Evolutionary conservation across 2,113 vertebrate species (phyloP).

Genomic region (Nothobranchius kuhntae): DNA sequence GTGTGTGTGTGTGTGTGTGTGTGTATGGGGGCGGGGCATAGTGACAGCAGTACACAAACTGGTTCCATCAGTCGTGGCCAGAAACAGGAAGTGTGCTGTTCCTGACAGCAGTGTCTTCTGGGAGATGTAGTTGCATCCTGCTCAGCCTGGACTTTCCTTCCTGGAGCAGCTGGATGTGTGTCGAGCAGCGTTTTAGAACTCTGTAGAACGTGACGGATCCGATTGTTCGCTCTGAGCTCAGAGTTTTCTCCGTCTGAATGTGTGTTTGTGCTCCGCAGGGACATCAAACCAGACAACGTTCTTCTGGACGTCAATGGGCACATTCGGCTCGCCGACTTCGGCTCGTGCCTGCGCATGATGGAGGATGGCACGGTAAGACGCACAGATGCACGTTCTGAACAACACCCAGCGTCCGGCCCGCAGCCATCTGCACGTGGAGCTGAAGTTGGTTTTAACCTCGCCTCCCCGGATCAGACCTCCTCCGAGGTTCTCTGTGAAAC

Average conservation of each 20-base stretch:
- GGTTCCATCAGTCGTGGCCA: background rate
- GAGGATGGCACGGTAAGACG: conserved; percentile 93
- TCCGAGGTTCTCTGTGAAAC: too few relatives aligned
- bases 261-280: conserved; percentile 74
- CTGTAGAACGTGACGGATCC: background rate
- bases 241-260: background rate
- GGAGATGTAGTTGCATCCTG: conserved; percentile 54
- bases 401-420: background rate
- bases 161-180: conserved; percentile 3
- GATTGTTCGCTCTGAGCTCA: background rate
- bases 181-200: background rate
- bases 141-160: conserved; percentile 52
- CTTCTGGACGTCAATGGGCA: conserved; percentile 95
- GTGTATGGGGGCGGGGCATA: background rate
- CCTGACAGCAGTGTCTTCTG: conserved; percentile 55
- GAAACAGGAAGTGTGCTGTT: conserved; percentile 48
- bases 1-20: too few relatives aligned
- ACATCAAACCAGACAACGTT: conserved; percentile 98
- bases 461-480: background rate
- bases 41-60: background rate
- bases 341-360: conserved; percentile 96
- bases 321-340: conserved; percentile 96
- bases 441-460: background rate
- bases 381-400: background rate
- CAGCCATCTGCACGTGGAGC: background rate